Percentiles rank a stretch among this genome's conserved stretches.
Evolutionary conservation across 2,888 invertebrate species (phyloP).

Genomic region (Ornithoptera alexandrae): DNA sequence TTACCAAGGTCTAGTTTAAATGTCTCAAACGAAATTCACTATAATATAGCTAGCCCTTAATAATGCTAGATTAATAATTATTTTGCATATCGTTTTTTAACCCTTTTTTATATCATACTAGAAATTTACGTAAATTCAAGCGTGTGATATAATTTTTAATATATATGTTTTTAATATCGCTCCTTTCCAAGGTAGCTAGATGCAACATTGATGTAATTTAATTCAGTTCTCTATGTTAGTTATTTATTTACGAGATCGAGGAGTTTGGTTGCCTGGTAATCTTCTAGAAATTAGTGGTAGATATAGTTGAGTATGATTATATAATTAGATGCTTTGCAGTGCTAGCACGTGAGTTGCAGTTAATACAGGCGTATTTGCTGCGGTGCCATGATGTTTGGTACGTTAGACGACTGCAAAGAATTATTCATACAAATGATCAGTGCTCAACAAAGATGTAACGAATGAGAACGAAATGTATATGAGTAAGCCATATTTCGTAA

Average conservation of each 20-base stretch:
- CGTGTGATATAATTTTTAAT: slow-evolving; percentile 67
- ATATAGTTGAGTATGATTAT: slow-evolving; percentile 59
- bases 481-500: not conserved
- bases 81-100: slow-evolving; percentile 49
- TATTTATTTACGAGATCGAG: slow-evolving; percentile 69
- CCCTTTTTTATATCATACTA: slow-evolving; percentile 47
- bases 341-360: slow-evolving; percentile 52
- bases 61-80: slow-evolving; percentile 55
- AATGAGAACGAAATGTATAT: not conserved
- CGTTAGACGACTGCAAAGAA: not conserved
- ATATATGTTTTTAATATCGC: slow-evolving; percentile 56
- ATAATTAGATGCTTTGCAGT: slow-evolving; percentile 65
- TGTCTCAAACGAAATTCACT: slow-evolving; percentile 60
- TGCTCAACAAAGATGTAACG: not conserved
- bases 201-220: slow-evolving; percentile 53
- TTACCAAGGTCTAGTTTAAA: slow-evolving; percentile 57
- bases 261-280: slow-evolving; percentile 67
- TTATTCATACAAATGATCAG: slow-evolving; percentile 7
- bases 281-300: slow-evolving; percentile 61
- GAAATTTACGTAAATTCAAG: slow-evolving; percentile 65
- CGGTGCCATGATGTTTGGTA: slow-evolving; percentile 33
- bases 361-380: slow-evolving; percentile 28
- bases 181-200: slow-evolving; percentile 70
- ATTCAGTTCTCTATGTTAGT: slow-evolving; percentile 61
- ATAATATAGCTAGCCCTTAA: slow-evolving; percentile 46